Conservation (phyloP, 1,140 invertebrate species). For the Drosophila yakuba region DNA sequence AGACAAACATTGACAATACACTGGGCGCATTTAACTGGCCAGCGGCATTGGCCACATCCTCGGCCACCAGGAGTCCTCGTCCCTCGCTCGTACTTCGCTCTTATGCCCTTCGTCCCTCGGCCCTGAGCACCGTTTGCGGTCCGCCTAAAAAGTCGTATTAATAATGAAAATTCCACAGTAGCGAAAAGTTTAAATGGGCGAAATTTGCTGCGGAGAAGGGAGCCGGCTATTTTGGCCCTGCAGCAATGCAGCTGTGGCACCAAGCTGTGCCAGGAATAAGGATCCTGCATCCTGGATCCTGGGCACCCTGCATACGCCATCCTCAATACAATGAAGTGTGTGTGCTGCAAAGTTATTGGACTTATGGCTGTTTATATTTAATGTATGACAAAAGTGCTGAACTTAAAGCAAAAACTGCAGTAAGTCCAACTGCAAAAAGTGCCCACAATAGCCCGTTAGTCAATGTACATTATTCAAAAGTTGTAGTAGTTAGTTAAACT, state of each 20-base stretch:
- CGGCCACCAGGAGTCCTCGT: slow-evolving; percentile 11
- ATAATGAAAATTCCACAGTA: slow-evolving; percentile 82
- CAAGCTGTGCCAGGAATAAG: slow-evolving; percentile 62
- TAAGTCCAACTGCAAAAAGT: background rate
- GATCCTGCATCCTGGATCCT: slow-evolving; percentile 2
- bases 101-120: slow-evolving; percentile 5
- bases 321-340: slow-evolving; percentile 22
- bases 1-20: slow-evolving; percentile 80
- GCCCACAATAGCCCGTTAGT: slow-evolving; percentile 1
- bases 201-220: slow-evolving; percentile 65
- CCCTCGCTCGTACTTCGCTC: background rate
- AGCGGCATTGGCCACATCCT: slow-evolving; percentile 49
- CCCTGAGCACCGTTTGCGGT: slow-evolving; percentile 65
- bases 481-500: background rate
- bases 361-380: slow-evolving; percentile 69
- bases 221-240: slow-evolving; percentile 38
- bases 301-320: background rate
- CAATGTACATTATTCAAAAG: slow-evolving; percentile 4
- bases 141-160: slow-evolving; percentile 81
- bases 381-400: slow-evolving; percentile 59
- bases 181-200: slow-evolving; percentile 81
- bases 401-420: slow-evolving; percentile 12
- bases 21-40: slow-evolving; percentile 75
- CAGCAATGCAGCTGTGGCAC: slow-evolving; percentile 69
- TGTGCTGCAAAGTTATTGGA: slow-evolving; percentile 66